Percentiles rank a stretch among this genome's conserved stretches.
Conservation (phyloP, 2,113 vertebrate genomes). For the Mystacornis crossleyi region DNA sequence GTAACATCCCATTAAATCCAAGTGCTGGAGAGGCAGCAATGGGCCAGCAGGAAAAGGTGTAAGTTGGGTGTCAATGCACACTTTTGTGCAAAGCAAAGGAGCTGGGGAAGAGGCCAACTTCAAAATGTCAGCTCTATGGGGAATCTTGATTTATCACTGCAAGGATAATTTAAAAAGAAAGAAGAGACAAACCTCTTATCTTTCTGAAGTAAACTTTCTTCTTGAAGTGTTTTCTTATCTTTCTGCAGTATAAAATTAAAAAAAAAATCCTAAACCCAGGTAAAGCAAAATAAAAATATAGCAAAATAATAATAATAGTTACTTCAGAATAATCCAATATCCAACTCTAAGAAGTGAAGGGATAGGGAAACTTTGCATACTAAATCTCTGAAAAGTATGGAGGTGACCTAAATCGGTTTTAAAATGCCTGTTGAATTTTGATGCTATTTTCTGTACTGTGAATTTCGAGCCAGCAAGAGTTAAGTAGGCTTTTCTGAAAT, state of each 20-base stretch:
- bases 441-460: neutral
- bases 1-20: neutral
- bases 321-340: neutral
- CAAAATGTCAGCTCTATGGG: neutral
- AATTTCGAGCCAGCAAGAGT: neutral
- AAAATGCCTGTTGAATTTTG: neutral
- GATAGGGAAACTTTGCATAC: neutral
- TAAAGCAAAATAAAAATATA: neutral
- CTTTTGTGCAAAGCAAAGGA: neutral
- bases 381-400: rapidly evolving
- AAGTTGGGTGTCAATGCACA: neutral
- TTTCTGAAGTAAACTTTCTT: neutral
- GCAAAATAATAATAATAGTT: neutral
- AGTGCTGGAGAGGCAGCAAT: neutral
- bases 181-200: neutral
- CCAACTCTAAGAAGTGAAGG: neutral
- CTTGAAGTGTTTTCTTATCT: neutral
- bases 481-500: neutral
- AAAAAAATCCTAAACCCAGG: neutral
- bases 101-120: neutral
- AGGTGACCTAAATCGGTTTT: neutral
- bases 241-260: neutral
- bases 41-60: neutral
- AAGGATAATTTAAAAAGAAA: neutral
- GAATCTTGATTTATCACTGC: neutral